These are phyloP conservation scores for Bettongia penicillata DNA, from an alignment of 2,113 vertebrate genomes.

Conservation along the genomic window DNA sequence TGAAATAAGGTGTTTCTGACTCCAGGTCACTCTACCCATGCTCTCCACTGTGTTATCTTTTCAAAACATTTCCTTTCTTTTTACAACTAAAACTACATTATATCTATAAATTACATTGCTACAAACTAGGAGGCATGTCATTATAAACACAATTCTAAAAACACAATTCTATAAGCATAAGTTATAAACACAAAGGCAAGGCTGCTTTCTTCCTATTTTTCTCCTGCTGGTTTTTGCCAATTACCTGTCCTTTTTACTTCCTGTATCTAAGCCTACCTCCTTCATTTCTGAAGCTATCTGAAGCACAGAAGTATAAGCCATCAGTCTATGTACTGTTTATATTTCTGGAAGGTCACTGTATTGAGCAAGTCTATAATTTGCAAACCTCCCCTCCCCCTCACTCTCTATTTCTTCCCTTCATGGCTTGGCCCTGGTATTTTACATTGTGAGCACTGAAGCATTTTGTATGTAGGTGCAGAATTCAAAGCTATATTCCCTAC, in stretches of 20 bases:
- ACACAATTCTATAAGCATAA: not conserved
- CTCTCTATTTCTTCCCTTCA: slow-evolving; percentile 22
- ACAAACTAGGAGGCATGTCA: slow-evolving; percentile 19
- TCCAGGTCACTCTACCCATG: no score
- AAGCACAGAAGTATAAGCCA: slow-evolving; percentile 69
- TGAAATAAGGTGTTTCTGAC: not conserved
- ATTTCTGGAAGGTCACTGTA: slow-evolving; percentile 74
- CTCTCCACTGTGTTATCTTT: not conserved
- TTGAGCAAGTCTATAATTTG: slow-evolving; percentile 36
- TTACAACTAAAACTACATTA: slow-evolving; percentile 3
- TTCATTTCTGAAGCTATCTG: slow-evolving; percentile 72
- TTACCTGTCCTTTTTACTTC: slow-evolving; percentile 49
- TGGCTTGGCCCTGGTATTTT: slow-evolving; percentile 60
- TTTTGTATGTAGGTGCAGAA: slow-evolving; percentile 59
- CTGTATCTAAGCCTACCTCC: slow-evolving; percentile 64
- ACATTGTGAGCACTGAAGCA: slow-evolving; percentile 64
- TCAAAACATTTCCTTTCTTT: slow-evolving; percentile 8
- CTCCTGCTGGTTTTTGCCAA: slow-evolving; percentile 39
- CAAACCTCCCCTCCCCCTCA: slow-evolving; percentile 12
- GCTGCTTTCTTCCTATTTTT: not conserved
- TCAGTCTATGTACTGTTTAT: slow-evolving; percentile 68
- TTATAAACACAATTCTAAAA: not conserved
- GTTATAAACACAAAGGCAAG: not conserved
- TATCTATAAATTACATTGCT: not conserved
- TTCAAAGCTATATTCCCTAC: slow-evolving; percentile 52